Percentiles rank a stretch among this genome's conserved stretches.
Evolutionary conservation across 2,113 vertebrate species (phyloP).

Genomic region (Scytalopus superciliaris): DNA sequence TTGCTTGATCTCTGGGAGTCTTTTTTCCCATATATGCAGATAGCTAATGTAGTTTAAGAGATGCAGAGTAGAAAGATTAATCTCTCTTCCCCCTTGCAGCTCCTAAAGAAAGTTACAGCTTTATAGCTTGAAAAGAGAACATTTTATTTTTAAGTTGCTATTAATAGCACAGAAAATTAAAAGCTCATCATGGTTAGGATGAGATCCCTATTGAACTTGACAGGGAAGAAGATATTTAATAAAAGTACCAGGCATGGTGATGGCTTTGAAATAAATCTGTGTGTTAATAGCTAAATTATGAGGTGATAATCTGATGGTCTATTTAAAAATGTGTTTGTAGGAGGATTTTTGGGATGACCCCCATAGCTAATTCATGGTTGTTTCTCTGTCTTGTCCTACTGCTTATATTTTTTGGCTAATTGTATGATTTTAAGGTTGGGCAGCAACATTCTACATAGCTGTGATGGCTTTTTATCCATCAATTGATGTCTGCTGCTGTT

Average conservation of each 20-base stretch:
- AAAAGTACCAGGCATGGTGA: conserved; percentile 15
- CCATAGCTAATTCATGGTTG: not conserved
- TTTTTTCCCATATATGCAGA: not conserved
- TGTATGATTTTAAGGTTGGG: conserved; percentile 60
- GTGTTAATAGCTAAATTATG: conserved; percentile 51
- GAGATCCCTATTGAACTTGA: conserved; percentile 51
- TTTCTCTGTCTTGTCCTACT: not conserved
- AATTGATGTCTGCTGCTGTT: conserved; percentile 64
- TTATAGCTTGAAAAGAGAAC: conserved; percentile 45
- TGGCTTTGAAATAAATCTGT: conserved; percentile 55
- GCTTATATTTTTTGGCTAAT: conserved; percentile 34
- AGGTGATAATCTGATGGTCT: conserved; percentile 25
- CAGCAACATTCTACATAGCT: conserved; percentile 12
- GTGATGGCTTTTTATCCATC: conserved; percentile 48
- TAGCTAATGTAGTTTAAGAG: not conserved
- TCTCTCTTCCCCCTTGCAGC: conserved; percentile 22
- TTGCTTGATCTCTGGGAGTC: not conserved
- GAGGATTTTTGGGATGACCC: conserved; percentile 25
- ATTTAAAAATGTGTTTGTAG: not conserved
- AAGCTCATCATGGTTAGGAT: conserved; percentile 47
- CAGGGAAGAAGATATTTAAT: conserved; percentile 53
- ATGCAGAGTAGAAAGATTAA: conserved; percentile 26
- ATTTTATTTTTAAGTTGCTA: conserved; percentile 67
- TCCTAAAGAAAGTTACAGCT: conserved; percentile 47
- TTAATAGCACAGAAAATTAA: conserved; percentile 61